Conservation (phyloP, 2,888 invertebrate genomes). For the Laothoe populi region DNA sequence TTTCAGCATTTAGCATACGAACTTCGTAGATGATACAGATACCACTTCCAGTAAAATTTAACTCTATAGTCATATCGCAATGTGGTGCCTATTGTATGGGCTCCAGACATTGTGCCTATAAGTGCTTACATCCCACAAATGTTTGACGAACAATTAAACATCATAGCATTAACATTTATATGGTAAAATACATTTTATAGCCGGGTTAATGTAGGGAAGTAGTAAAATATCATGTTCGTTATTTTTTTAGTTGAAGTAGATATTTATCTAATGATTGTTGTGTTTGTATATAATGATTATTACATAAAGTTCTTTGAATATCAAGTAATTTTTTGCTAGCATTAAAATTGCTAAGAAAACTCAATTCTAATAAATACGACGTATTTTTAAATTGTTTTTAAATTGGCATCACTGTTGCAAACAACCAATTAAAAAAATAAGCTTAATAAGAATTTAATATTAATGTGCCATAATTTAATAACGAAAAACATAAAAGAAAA, state of each 20-base stretch:
- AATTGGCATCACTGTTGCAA: not conserved
- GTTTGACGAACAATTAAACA: conserved; percentile 15
- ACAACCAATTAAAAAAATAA: not conserved
- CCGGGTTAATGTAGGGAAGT: not conserved
- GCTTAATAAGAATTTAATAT: not conserved
- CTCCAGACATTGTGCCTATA: conserved; percentile 52
- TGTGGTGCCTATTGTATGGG: conserved; percentile 47
- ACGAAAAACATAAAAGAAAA: not conserved
- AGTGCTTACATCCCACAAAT: conserved; percentile 23
- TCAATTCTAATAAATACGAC: no score
- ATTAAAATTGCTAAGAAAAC: no score
- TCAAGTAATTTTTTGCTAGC: no score
- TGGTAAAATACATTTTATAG: conserved; percentile 25
- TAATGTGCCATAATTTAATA: not conserved
- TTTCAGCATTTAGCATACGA: no score
- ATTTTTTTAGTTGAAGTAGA: not conserved
- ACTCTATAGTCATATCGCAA: conserved; percentile 36
- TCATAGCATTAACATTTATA: conserved; percentile 26
- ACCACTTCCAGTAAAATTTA: conserved; percentile 9
- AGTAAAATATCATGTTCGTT: not conserved
- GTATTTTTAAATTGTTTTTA: not conserved
- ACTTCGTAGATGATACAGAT: not conserved
- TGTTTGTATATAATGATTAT: no score
- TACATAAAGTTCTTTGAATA: no score
- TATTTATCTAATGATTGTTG: not conserved